Conservation (phyloP, 1,140 invertebrate genomes). For the Eupristina koningsbergeri region DNA sequence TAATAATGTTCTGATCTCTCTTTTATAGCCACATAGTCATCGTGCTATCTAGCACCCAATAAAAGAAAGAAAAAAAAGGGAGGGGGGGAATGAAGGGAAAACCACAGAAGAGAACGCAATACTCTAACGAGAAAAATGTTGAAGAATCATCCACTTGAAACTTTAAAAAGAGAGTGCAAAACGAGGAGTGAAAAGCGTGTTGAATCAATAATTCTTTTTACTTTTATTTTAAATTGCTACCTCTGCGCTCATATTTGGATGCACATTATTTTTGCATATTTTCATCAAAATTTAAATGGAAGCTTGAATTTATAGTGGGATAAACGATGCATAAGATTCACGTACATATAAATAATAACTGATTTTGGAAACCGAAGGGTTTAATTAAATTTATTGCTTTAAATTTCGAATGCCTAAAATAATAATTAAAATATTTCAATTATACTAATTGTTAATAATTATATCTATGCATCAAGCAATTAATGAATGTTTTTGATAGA, state of each 20-base stretch:
- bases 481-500: too few species aligned
- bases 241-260: conserved; percentile 3
- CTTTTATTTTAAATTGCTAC: background rate
- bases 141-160: conserved; percentile 7
- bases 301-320: background rate
- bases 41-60: background rate
- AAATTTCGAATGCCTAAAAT: background rate
- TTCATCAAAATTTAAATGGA: conserved; percentile 27
- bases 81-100: background rate
- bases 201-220: conserved; percentile 19
- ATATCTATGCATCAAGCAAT: too few species aligned
- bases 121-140: background rate
- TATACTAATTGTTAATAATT: too few species aligned
- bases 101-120: background rate
- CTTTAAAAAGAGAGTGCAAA: background rate
- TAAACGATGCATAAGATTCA: conserved; percentile 15
- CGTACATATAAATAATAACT: background rate
- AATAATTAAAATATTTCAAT: background rate
- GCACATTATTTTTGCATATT: background rate
- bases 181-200: background rate
- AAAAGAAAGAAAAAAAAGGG: background rate
- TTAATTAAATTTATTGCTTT: too few species aligned
- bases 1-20: conserved; percentile 16
- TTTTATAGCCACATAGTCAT: background rate
- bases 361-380: background rate